Percentiles rank a stretch among this genome's conserved stretches.
These are phyloP conservation scores for Natrix natrix DNA, from an alignment of 2,797 vertebrate species.

Conservation along the genomic window DNA sequence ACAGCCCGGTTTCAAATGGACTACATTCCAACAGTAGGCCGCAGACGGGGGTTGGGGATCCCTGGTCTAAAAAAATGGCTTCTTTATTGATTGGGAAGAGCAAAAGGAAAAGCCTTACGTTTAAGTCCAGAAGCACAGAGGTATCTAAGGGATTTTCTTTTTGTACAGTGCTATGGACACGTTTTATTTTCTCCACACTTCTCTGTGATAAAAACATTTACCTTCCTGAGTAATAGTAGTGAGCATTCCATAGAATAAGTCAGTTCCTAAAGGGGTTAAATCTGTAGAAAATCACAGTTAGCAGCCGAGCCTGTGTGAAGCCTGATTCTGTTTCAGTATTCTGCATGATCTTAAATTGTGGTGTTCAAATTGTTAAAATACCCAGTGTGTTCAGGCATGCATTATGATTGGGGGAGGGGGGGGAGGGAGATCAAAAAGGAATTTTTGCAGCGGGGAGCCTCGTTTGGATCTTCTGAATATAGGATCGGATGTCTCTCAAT, in stretches of 20 bases:
- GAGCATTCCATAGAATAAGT: neutral
- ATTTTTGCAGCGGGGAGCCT: neutral
- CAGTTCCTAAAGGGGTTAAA: neutral
- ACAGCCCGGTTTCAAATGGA: neutral
- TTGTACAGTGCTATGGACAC: neutral
- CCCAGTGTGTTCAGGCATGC: neutral
- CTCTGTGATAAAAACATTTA: neutral
- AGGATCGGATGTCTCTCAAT: neutral
- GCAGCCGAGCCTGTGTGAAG: neutral
- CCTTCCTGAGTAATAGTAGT: neutral
- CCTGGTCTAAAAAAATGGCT: neutral
- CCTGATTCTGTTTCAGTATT: neutral
- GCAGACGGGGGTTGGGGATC: neutral
- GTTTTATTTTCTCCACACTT: neutral
- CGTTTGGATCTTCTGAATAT: neutral
- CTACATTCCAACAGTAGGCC: fast-evolving
- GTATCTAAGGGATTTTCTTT: neutral
- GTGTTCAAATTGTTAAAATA: neutral
- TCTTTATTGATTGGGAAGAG: neutral
- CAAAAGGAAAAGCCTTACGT: neutral
- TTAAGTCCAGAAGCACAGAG: neutral
- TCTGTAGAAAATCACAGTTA: neutral
- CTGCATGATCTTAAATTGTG: neutral
- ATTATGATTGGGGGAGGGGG: neutral
- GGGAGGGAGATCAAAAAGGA: neutral